These are phyloP conservation scores for Gymnobelideus leadbeateri DNA, from an alignment of 2,113 vertebrate species.

Conservation along the genomic window DNA sequence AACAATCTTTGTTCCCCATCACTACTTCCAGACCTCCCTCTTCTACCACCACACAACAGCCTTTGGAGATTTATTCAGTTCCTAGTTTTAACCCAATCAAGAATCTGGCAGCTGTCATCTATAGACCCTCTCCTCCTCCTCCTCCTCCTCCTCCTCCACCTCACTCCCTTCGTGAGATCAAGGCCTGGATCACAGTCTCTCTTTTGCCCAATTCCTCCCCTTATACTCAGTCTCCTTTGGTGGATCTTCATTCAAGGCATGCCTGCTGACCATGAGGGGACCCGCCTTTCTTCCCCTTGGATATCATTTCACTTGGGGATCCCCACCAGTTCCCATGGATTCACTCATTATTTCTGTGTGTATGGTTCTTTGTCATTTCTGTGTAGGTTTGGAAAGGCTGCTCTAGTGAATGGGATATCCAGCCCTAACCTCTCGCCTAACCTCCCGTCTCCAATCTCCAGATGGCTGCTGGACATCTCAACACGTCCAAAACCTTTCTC, in stretches of 20 bases:
- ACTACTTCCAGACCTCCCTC: neutral
- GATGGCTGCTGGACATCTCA: neutral
- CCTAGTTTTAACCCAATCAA: neutral
- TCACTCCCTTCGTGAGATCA: too few species aligned
- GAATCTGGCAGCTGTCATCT: neutral
- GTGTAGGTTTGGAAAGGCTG: neutral
- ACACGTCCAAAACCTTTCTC: neutral
- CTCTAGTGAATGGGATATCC: neutral
- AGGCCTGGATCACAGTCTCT: too few species aligned
- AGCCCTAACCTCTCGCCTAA: neutral
- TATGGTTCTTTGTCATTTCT: too few species aligned
- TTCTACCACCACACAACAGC: neutral
- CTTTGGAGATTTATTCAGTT: neutral
- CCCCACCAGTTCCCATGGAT: too few species aligned
- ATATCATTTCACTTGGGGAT: neutral
- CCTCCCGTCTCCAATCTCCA: neutral
- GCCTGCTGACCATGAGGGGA: neutral
- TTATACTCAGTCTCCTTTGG: neutral
- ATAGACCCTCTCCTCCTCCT: neutral
- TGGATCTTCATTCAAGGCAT: too few species aligned
- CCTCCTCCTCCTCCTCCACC: neutral
- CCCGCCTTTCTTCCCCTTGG: neutral
- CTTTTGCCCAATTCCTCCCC: neutral
- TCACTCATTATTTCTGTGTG: too few species aligned
- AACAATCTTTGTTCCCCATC: neutral